Base-by-base conservation (phyloP, 2,888 invertebrate genomes). In the Polyommatus icarus region DNA sequence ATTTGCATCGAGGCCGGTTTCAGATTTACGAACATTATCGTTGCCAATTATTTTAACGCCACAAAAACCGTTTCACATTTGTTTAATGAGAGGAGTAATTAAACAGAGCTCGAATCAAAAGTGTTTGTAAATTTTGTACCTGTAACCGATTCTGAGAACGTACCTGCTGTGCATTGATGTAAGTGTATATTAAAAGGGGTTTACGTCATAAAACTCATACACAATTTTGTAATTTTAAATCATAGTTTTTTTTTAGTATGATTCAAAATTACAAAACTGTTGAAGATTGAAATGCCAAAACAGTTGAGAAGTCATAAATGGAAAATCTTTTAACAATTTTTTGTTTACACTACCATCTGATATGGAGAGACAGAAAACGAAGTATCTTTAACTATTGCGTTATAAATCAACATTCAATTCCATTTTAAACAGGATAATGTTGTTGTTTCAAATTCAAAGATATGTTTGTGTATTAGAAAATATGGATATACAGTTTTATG, bases 401-500 rank as follows among this genome's bases (percentile, higher is more conserved):
- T 87, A 89, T 91, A 91, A 92, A 92, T 92, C 92, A 92, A 92
- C 89, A 90, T 92, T 90, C 91, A 92, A 92, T 93, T 92, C 90
- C 91, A 92, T 92, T 91, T 92, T 90, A 75, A 91, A 89, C 89
- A 90, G 90, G 91, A 90, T 88, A 86, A 87, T 86, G 88, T 89
- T 90, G 89, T 91, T 89, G 89, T 91, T 88, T 79, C 77, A 78
- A 78, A 76, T 78, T 73, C 20, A n/a, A 76, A 71, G n/a, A 61
- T 36, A 71, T 76, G 24, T 24, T 76, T 67, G 12, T 24, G 24
- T 1, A 67, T 4, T 29, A 15, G 20, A 24, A 67, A 67, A 67
- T 29, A 4, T 24, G 61, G 61, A 67, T 67, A 15, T 61, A 36
- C 12, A 50, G 10, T 50, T 15, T 50, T 50, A 10, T 50, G 50